Base-by-base conservation (phyloP, 1,140 invertebrate species). In the Apocrypta bakeri region DNA sequence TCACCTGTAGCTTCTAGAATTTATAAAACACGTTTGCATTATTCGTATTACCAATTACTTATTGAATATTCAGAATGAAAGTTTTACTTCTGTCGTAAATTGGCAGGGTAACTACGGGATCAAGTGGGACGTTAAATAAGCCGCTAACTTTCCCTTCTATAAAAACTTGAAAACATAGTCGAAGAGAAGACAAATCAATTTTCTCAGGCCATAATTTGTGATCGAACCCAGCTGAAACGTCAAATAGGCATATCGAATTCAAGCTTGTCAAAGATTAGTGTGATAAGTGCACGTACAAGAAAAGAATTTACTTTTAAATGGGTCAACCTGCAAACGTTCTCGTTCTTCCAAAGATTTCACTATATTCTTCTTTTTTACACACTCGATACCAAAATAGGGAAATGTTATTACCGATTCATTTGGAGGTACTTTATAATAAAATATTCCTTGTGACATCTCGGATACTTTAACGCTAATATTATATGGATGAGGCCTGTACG, bases 131-230 rank as follows among this genome's bases (percentile, higher is more conserved):
- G 24, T 61, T 61, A 61, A 61, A 61, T 2, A 21, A 2, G 11
- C 11, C 56, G 2, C 17, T n/a, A 2, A 3, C 14, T n/a, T 61
- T 1, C n/a, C 56, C 95, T 90, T 96, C 94, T 63, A 99, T 90
- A 89, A 98, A 99, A 56, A 97, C 97, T 96, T 99, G 98, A 92
- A 99, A 99, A 92, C 97, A 98, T 27, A 99, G 93, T 84, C 98
- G 93, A 12, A 99, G 96, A 17, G 96, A 95, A 91, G 98, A 99
- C 83, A 99, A 92, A 92, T 99, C 98, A 87, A 99, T 98, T 87
- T 95, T 96, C 3, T 37, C 33, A 4, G 9, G 33, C 33, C 2
- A 9, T 4, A 4, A 9, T 37, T 9, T 37, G 33, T 37, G 33
- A 2, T 37, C 33, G 33, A 37, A 37, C 9, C 33, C 33, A 2